These are phyloP conservation scores for Oryzias celebensis DNA, from an alignment of 2,113 vertebrate species.

Conservation along the genomic window DNA sequence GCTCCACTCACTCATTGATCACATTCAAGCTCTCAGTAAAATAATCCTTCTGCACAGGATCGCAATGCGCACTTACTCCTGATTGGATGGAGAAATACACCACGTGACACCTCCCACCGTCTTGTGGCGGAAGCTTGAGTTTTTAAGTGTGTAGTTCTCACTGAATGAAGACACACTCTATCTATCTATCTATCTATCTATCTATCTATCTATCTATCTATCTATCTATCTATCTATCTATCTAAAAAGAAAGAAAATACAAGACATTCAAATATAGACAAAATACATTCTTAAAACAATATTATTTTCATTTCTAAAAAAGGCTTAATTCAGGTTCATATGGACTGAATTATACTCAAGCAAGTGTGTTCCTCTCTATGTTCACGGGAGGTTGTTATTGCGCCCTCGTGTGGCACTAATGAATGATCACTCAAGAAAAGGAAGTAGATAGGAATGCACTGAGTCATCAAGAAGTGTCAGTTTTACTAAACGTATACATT, in stretches of 20 bases:
- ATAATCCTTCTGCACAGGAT: slow-evolving; percentile 65
- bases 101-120: slow-evolving; percentile 53
- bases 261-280: not conserved
- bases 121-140: slow-evolving; percentile 28
- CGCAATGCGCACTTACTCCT: slow-evolving; percentile 75
- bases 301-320: too few relatives aligned
- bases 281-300: too few relatives aligned
- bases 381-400: slow-evolving; percentile 3
- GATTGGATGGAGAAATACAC: slow-evolving; percentile 48
- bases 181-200: not conserved
- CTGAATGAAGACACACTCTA: slow-evolving; percentile 44
- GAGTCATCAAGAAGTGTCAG: not conserved
- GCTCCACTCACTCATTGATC: slow-evolving; percentile 59
- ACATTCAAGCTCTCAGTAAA: slow-evolving; percentile 57
- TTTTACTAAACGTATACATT: too few relatives aligned
- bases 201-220: slow-evolving; percentile 12
- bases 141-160: slow-evolving; percentile 2
- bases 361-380: not conserved
- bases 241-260: not conserved
- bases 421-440: not conserved
- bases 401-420: slow-evolving; percentile 33
- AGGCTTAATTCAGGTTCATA: too few relatives aligned
- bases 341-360: too few relatives aligned
- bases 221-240: slow-evolving; percentile 26
- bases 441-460: not conserved